A percentile compares a stretch with the other conserved stretches of the same genome.
Conservation (phyloP, 2,888 invertebrate genomes). For the Tolmerus cingulatus region DNA sequence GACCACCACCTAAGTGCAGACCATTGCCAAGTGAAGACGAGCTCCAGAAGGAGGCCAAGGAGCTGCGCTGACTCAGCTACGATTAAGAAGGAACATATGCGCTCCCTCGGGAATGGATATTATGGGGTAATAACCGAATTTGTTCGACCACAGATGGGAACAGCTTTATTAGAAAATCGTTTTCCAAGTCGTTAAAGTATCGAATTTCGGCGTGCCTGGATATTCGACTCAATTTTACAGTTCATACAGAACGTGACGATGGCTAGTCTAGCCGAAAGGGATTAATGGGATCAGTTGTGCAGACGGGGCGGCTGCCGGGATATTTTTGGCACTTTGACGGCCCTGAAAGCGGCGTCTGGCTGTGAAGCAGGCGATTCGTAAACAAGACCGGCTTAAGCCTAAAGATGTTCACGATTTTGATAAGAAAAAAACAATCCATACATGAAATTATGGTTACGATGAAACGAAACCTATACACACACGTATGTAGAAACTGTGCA, state of each 20-base stretch:
- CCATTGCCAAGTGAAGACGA: not conserved
- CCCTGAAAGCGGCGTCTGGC: not conserved
- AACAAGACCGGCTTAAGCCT: not conserved
- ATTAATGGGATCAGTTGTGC: not conserved
- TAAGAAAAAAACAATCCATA: not conserved
- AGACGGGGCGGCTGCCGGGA: not conserved
- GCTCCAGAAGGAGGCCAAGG: not conserved
- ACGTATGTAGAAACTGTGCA: not conserved
- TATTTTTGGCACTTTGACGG: not conserved
- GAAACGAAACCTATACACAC: not conserved
- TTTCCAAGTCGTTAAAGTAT: conserved; percentile 11
- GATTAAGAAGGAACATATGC: not conserved
- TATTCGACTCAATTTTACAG: not conserved
- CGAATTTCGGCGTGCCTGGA: conserved; percentile 6
- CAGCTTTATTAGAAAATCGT: conserved; percentile 28
- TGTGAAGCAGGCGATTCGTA: not conserved
- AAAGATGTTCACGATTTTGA: not conserved
- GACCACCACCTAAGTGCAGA: not conserved
- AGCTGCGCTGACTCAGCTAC: conserved; percentile 2
- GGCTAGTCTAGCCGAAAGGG: not conserved
- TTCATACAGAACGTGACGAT: not conserved
- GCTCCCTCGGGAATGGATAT: conserved; percentile 16
- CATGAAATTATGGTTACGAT: not conserved
- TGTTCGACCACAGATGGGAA: not conserved
- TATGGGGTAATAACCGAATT: conserved; percentile 33